These are phyloP conservation scores for Globicephala melas DNA, from an alignment of 2,113 vertebrate genomes.

Conservation along the genomic window DNA sequence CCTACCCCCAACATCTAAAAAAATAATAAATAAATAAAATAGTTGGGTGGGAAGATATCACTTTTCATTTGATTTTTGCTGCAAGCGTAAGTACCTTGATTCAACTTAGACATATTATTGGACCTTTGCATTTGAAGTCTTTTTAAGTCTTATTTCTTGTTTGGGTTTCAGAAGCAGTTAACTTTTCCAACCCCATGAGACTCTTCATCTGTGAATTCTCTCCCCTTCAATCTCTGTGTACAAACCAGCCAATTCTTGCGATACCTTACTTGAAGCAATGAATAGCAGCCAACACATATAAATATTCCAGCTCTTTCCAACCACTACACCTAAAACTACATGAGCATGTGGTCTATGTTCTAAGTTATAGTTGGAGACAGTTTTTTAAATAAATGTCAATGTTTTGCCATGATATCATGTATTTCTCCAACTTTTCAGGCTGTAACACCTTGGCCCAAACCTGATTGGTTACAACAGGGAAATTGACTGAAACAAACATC, in stretches of 20 bases:
- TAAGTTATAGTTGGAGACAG: not conserved
- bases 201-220: not conserved
- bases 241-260: not conserved
- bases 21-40: not conserved
- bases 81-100: not conserved
- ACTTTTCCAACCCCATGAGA: not conserved
- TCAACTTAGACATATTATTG: not conserved
- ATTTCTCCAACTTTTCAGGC: constrained; percentile 34
- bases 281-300: constrained; percentile 15
- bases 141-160: not conserved
- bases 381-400: constrained; percentile 31
- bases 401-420: constrained; percentile 19
- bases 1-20: too few relatives aligned
- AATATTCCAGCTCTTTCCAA: constrained; percentile 25
- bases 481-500: constrained; percentile 20
- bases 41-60: not conserved
- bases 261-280: constrained; percentile 16
- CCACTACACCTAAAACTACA: constrained; percentile 8
- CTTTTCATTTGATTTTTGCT: not conserved
- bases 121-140: not conserved
- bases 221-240: not conserved
- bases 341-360: not conserved
- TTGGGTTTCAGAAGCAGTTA: constrained; percentile 6
- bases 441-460: not conserved
- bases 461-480: not conserved